Base-by-base conservation (phyloP, 37 sponge, comb jelly and placozoan genomes). In the Ianthella basta region DNA sequence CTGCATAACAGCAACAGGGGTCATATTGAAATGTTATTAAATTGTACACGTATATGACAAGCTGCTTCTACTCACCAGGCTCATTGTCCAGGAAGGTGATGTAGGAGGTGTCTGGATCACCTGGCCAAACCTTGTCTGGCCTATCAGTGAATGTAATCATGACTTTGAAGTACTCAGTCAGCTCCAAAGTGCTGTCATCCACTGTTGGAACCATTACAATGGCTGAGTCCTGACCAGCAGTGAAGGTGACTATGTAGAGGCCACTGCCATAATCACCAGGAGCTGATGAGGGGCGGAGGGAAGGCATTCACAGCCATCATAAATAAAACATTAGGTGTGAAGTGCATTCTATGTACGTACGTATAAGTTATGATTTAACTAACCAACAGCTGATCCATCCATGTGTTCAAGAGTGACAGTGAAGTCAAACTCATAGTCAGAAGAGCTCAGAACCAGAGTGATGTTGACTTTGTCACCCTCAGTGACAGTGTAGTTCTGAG, bases 401-500 rank as follows among this genome's bases (percentile, higher is more conserved):
- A 64, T 64, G 66, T 64, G 27, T 24, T 30, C 27, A 24, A 64
- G 23, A 16, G 66, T 64, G 23, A 64, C 66, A 21, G 66, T 64
- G 66, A 64, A 64, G 23, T 24, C 29, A 30, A 64, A 64, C 23
- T 30, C 27, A 30, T 29, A 64, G 8, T 12, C 66, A 29, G 66
- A 29, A 64, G 66, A 64, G 27, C 66, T 64, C 29, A 30, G 23
- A 24, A 64, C 12, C 29, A 64, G 23, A 30, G 66, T 64, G 66
- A 64, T 16, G 27, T 16, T 64, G 66, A 64, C 66, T 29, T 30
- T 64, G 66, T 64, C 66, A 10, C 66, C 66, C 66, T 64, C 66
- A 64, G 66, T 64, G 6, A 64, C 66, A 64, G 66, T 29, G 66
- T 64, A 64, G 66, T n/a, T n/a, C n/a, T n/a, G n/a, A n/a, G n/a